Conservation (phyloP, 2,113 vertebrate genomes). For the Cranoglanis bouderius region DNA sequence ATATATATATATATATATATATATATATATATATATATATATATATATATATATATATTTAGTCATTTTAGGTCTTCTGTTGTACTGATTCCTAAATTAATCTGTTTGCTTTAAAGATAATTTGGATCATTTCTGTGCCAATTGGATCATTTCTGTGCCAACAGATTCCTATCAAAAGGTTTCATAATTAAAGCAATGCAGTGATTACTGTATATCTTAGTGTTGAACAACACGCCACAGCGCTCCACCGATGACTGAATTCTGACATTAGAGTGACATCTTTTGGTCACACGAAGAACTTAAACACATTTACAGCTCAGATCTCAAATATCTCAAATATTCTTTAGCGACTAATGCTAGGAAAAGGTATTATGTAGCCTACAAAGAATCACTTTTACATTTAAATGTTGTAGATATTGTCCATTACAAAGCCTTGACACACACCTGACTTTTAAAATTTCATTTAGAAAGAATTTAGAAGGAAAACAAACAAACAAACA, state of each 20-base stretch:
- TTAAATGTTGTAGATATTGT: neutral
- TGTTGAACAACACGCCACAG: neutral
- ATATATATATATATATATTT: no score
- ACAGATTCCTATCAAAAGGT: neutral
- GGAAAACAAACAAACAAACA: no score
- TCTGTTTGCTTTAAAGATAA: neutral
- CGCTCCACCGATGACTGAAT: neutral
- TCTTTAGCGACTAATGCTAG: neutral
- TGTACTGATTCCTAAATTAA: neutral
- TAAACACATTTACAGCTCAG: neutral
- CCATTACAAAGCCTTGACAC: neutral
- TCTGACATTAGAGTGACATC: conserved; percentile 39
- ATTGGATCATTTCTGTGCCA: neutral
- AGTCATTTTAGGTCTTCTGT: neutral
- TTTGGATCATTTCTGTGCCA: no score
- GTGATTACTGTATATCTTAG: neutral
- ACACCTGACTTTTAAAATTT: neutral
- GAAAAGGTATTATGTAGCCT: neutral
- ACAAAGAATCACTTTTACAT: neutral
- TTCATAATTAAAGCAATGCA: neutral
- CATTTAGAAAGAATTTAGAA: neutral
- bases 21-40: no score
- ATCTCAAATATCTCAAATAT: conserved; percentile 9
- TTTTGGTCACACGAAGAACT: conserved; percentile 22
- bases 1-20: no score